phyloP scores from a whole-genome alignment of 2,888 invertebrate species.

The Synergus itoensis region DNA sequence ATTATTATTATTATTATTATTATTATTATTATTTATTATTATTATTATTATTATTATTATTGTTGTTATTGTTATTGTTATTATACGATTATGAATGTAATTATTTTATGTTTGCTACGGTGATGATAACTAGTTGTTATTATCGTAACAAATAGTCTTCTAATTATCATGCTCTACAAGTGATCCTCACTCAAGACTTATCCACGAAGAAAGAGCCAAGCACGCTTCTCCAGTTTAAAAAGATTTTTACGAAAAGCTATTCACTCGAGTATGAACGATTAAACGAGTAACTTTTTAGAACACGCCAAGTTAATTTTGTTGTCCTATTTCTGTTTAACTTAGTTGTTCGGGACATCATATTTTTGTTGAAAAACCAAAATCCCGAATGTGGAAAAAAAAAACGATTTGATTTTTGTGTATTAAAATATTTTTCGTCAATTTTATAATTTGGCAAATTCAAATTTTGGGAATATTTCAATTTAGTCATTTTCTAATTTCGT shows the following conservation, averaged over 20 bases:
- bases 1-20: slow-evolving; percentile 62
- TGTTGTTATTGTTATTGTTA: slow-evolving; percentile 26
- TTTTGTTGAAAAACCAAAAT: too few relatives aligned
- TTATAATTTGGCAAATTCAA: too few relatives aligned
- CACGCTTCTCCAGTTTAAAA: slow-evolving; percentile 48
- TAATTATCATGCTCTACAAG: slow-evolving; percentile 11
- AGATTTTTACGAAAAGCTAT: slow-evolving; percentile 19
- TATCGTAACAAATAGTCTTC: slow-evolving; percentile 43
- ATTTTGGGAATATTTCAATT: too few relatives aligned
- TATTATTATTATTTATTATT: slow-evolving; percentile 66
- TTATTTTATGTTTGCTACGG: not conserved
- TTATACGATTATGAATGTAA: slow-evolving; percentile 47
- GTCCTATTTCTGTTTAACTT: too few relatives aligned
- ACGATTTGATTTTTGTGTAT: too few relatives aligned
- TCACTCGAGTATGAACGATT: not conserved
- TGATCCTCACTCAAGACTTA: slow-evolving; percentile 11
- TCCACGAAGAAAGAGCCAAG: slow-evolving; percentile 44
- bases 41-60: slow-evolving; percentile 48
- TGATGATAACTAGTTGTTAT: slow-evolving; percentile 3
- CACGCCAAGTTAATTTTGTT: too few relatives aligned
- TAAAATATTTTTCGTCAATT: too few relatives aligned
- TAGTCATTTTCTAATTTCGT: too few relatives aligned
- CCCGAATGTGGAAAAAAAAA: too few relatives aligned
- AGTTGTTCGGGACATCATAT: too few relatives aligned
- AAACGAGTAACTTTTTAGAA: too few relatives aligned